Conservation (phyloP, 2,113 vertebrate genomes). For the Callaeas wilsoni region DNA sequence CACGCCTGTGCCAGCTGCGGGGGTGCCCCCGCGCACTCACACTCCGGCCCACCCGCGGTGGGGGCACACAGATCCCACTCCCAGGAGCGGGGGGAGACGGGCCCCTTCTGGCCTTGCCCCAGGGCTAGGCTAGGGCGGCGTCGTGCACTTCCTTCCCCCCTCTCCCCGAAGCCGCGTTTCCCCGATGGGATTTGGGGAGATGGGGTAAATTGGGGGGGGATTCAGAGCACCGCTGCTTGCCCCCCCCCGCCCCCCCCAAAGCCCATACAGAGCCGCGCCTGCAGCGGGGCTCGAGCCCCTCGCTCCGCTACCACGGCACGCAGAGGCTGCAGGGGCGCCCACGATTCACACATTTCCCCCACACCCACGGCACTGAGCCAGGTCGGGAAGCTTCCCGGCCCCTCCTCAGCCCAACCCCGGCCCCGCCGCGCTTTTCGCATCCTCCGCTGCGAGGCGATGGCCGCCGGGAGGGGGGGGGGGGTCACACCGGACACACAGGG, state of each 20-base stretch:
- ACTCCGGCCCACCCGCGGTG: not conserved
- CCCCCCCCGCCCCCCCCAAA: too few relatives aligned
- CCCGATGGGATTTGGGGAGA: not conserved
- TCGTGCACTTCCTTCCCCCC: too few relatives aligned
- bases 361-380: not conserved
- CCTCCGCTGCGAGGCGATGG: not conserved
- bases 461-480: accelerated
- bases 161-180: not conserved
- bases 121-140: too few relatives aligned
- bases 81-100: not conserved
- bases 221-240: not conserved
- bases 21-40: not conserved
- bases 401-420: too few relatives aligned
- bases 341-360: not conserved
- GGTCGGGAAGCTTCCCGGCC: too few relatives aligned
- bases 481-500: not conserved
- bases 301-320: too few relatives aligned
- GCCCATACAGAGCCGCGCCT: not conserved
- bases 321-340: too few relatives aligned
- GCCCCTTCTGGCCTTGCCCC: too few relatives aligned
- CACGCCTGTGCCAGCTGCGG: not conserved
- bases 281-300: not conserved
- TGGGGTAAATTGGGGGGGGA: not conserved
- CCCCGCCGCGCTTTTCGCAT: not conserved
- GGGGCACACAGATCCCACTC: not conserved